Evolutionary conservation across 2,888 invertebrate species (phyloP), one percentile per base, ranked within the genome.

Genomic region (Cephus rjabovi): DNA sequence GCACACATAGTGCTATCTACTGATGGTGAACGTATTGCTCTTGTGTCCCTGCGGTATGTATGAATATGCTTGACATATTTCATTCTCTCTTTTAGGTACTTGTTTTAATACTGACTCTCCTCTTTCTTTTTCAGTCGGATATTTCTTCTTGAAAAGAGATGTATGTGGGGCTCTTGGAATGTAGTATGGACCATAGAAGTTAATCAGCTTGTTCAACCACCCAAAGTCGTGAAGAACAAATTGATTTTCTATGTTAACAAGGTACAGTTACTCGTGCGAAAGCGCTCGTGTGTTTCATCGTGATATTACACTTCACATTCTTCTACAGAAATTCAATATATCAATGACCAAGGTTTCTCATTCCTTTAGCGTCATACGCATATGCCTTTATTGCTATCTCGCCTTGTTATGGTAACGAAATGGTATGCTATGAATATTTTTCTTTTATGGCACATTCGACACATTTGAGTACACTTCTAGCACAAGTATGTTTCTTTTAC

Each of bases 181-280:
- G 93, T 96, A 37, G 96, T 96, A 90, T 96, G 96, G 96, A 93
- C 93, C 68, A 93, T 96, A 34, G 94, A 94, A 79, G 93, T 96
- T 75, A 95, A 96, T 87, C 95, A 96, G 86, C 93, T 97, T 76
- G 93, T 95, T 84, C 95, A 94, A 15, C 93, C 95, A 23, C 96
- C 96, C 2, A 91, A 92, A 78, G 91, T 95, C 56, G 86, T 91
- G 34, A 93, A 93, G 1, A 93, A 95, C 77, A 95, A 94, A 86
- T 93, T 97, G 4, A 89, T 95, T 77, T 93, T 97, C 79, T 95
- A 94, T 86, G 93, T 96, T 77, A 95, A 95, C 92, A 96, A 96
- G 95, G 97, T 96, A 91, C 88, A 83, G 34, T 75, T 37, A n/a
- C 31, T 75, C 69, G 69, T 68, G 15, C 15, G 1, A 40, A 40